Conservation (phyloP, 1,140 invertebrate species). For the Ectropis grisescens region DNA sequence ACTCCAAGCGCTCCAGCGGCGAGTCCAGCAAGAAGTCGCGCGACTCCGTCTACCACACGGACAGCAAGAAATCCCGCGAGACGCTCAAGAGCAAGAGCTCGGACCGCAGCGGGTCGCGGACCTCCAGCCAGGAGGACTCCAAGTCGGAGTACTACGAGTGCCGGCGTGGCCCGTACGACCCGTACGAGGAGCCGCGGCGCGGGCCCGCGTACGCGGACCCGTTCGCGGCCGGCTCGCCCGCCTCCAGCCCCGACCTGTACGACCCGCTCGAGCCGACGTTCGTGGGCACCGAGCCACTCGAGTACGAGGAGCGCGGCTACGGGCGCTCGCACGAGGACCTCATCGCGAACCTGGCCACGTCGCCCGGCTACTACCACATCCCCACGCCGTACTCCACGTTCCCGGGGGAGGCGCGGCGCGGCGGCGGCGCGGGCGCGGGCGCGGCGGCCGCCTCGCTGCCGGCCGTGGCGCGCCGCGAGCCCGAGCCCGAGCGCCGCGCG, state of each 20-base stretch:
- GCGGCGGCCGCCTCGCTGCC: slow-evolving; percentile 76
- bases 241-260: slow-evolving; percentile 76
- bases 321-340: slow-evolving; percentile 72
- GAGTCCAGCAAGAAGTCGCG: slow-evolving; percentile 75
- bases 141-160: slow-evolving; percentile 71
- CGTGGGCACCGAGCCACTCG: slow-evolving; percentile 51
- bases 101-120: slow-evolving; percentile 68
- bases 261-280: slow-evolving; percentile 69
- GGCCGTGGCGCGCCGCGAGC: slow-evolving; percentile 69
- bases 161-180: slow-evolving; percentile 58
- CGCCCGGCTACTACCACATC: slow-evolving; percentile 74
- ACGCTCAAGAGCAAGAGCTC: slow-evolving; percentile 73
- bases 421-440: slow-evolving; percentile 74
- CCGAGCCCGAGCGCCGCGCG: slow-evolving; percentile 62
- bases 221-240: slow-evolving; percentile 66
- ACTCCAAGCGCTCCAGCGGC: slow-evolving; percentile 73
- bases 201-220: slow-evolving; percentile 50
- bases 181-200: slow-evolving; percentile 38
- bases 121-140: slow-evolving; percentile 77
- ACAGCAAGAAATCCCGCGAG: slow-evolving; percentile 74
- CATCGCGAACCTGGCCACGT: slow-evolving; percentile 70
- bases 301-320: slow-evolving; percentile 53
- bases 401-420: slow-evolving; percentile 70
- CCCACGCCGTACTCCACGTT: slow-evolving; percentile 75
- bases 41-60: slow-evolving; percentile 74